Conservation (phyloP, 1,140 invertebrate genomes). For the Uloborus diversus region DNA sequence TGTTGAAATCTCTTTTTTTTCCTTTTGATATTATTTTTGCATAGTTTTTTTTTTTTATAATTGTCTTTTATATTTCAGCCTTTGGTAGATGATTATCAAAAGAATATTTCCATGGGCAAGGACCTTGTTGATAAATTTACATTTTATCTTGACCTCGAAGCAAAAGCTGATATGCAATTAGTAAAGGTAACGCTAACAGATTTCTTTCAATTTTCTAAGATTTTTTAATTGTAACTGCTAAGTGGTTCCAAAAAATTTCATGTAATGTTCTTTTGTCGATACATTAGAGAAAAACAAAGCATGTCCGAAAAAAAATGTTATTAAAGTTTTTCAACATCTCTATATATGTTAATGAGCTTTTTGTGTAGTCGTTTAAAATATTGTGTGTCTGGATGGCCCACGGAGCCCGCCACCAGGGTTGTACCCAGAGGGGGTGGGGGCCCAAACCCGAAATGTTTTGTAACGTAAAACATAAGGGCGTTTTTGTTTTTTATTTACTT, state of each 20-base stretch:
- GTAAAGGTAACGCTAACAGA: constrained; percentile 29
- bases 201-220: not conserved
- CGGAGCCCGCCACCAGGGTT: too few species aligned
- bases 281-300: too few species aligned
- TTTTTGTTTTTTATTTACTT: too few species aligned
- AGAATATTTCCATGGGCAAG: constrained; percentile 36
- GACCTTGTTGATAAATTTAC: constrained; percentile 57
- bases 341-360: too few species aligned
- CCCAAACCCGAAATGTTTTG: too few species aligned
- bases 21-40: not conserved
- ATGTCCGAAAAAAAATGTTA: too few species aligned
- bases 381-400: too few species aligned
- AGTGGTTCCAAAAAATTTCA: not conserved
- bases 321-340: too few species aligned
- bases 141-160: constrained; percentile 59
- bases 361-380: too few species aligned
- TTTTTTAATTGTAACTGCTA: not conserved
- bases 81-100: constrained; percentile 43
- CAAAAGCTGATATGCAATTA: constrained; percentile 56
- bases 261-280: too few species aligned
- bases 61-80: constrained; percentile 1
- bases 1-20: not conserved
- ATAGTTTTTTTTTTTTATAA: not conserved
- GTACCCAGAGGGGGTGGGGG: too few species aligned
- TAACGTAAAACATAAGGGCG: too few species aligned